phyloP scores from a whole-genome alignment of 2,113 vertebrate species.

The Catharus minimus region DNA sequence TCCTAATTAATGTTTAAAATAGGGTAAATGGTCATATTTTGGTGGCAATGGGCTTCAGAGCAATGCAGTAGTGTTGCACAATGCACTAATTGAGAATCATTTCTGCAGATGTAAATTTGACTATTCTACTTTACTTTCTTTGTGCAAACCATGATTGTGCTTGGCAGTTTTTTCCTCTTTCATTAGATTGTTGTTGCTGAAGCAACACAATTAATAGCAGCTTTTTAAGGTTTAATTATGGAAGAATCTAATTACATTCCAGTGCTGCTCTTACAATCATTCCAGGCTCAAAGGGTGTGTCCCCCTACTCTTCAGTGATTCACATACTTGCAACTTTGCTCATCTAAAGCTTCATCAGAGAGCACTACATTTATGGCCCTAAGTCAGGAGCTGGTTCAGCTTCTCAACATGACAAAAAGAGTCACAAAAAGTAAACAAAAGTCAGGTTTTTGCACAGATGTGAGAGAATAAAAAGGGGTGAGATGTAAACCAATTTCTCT shows the following conservation, averaged over 20 bases:
- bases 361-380: background rate
- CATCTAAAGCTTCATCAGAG: background rate
- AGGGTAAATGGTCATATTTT: background rate
- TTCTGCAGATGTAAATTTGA: background rate
- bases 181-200: background rate
- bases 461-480: background rate
- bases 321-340: background rate
- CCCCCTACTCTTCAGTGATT: background rate
- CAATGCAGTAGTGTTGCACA: background rate
- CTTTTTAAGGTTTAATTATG: background rate
- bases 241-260: background rate
- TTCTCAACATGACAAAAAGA: background rate
- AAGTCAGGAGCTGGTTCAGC: background rate
- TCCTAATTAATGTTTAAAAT: background rate
- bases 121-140: background rate
- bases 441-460: background rate
- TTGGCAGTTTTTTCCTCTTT: background rate
- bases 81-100: accelerated
- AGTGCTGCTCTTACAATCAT: background rate
- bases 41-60: background rate
- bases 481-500: background rate
- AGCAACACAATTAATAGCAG: background rate
- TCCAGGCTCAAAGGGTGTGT: background rate
- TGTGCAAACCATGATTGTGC: background rate
- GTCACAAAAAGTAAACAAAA: background rate